A percentile compares a stretch with the other conserved stretches of the same genome.
These are phyloP conservation scores for Dromius quadrimaculatus DNA, from an alignment of 2,888 invertebrate genomes.

Conservation along the genomic window DNA sequence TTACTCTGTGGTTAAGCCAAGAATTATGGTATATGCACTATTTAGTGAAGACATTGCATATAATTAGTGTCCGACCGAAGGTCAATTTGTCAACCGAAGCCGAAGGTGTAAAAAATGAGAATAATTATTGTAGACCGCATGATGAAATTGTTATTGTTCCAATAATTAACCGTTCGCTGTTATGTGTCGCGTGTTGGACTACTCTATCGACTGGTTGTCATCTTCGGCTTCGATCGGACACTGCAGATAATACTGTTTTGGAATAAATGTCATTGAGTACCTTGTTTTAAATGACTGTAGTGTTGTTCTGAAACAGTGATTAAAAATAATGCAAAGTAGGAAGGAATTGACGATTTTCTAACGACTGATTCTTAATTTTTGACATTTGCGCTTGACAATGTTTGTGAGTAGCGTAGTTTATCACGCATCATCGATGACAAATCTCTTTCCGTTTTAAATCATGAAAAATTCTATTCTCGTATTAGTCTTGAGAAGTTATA, in stretches of 20 bases:
- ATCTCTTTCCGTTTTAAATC: slow-evolving; percentile 23
- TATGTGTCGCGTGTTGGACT: too few species aligned
- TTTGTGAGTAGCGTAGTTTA: slow-evolving; percentile 32
- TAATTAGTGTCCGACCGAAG: too few species aligned
- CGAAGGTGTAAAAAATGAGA: too few species aligned
- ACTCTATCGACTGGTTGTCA: too few species aligned
- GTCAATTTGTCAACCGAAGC: too few species aligned
- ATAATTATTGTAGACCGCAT: too few species aligned
- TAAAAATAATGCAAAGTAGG: slow-evolving; percentile 31
- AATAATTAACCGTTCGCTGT: too few species aligned
- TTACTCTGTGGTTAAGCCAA: slow-evolving; percentile 30
- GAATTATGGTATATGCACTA: slow-evolving; percentile 30
- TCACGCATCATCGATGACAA: slow-evolving; percentile 32
- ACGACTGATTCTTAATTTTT: slow-evolving; percentile 32
- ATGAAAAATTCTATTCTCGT: slow-evolving; percentile 24
- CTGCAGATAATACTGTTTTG: slow-evolving; percentile 27
- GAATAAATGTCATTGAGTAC: slow-evolving; percentile 24
- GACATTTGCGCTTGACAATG: slow-evolving; percentile 35
- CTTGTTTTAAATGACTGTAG: slow-evolving; percentile 34
- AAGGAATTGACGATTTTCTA: slow-evolving; percentile 37
- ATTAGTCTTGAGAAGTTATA: slow-evolving; percentile 28
- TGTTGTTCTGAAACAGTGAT: slow-evolving; percentile 24
- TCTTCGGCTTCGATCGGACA: too few species aligned
- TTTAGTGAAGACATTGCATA: slow-evolving; percentile 23
- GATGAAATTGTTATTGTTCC: too few species aligned